Conservation (phyloP, 2,113 vertebrate species). For the Platycercus adscitus region DNA sequence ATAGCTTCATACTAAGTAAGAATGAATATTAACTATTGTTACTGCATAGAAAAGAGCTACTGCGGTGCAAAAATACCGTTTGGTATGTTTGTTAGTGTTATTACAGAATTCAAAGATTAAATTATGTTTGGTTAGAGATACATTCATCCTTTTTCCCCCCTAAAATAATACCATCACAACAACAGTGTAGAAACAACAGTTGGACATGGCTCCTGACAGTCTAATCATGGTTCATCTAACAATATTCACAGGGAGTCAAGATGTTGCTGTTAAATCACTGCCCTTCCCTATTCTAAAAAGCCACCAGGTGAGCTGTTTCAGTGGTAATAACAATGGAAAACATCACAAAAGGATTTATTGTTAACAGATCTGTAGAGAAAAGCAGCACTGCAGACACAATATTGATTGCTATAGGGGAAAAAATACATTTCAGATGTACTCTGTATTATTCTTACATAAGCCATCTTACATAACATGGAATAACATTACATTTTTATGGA, state of each 20-base stretch:
- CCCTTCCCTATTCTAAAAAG: neutral
- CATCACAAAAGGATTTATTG: neutral
- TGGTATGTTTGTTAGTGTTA: neutral
- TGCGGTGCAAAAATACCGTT: neutral
- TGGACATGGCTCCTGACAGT: neutral
- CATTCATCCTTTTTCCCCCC: neutral
- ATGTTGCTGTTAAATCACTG: neutral
- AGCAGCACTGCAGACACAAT: neutral
- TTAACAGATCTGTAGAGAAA: neutral
- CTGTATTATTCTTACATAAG: neutral
- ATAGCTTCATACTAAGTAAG: neutral
- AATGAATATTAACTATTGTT: neutral
- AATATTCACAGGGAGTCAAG: neutral
- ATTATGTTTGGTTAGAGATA: neutral
- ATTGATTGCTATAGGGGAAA: neutral
- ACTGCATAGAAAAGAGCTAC: neutral
- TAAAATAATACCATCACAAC: neutral
- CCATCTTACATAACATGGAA: rapidly evolving
- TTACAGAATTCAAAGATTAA: neutral
- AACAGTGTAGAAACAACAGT: neutral
- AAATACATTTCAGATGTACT: neutral
- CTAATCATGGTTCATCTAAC: slow-evolving; percentile 15
- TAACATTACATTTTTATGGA: neutral
- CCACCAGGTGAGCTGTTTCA: slow-evolving; percentile 29
- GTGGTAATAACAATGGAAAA: neutral